phyloP scores from a whole-genome alignment of 2,797 vertebrate genomes.

The Agapornis canus region DNA sequence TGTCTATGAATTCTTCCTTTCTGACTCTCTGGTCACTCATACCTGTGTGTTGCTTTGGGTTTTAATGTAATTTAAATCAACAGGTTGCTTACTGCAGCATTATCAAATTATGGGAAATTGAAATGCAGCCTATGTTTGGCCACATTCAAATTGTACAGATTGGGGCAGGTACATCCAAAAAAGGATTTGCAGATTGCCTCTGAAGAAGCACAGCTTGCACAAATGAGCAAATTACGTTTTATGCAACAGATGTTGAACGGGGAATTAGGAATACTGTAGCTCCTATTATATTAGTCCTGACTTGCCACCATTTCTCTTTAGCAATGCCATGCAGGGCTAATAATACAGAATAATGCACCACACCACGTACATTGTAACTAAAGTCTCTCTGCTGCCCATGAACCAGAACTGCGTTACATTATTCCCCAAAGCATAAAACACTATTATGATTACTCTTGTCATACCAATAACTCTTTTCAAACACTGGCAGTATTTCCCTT shows the following conservation, averaged over 20 bases:
- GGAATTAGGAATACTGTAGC: constrained; percentile 34
- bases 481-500: neutral
- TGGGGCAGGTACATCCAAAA: constrained; percentile 22
- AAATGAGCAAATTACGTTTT: constrained; percentile 65
- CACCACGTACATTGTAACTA: neutral
- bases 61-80: neutral
- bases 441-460: neutral
- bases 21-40: neutral
- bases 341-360: constrained; percentile 12
- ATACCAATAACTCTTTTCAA: constrained; percentile 6
- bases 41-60: neutral
- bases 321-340: neutral
- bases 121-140: neutral
- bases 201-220: constrained; percentile 38
- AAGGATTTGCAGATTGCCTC: constrained; percentile 33
- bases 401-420: neutral
- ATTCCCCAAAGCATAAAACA: neutral
- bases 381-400: neutral
- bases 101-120: neutral
- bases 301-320: constrained; percentile 43
- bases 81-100: neutral
- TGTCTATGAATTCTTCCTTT: neutral
- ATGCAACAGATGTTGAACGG: constrained; percentile 61
- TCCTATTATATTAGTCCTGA: constrained; percentile 20
- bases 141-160: neutral